Conservation (phyloP, 2,888 invertebrate genomes). For the Melanostoma mellinum region DNA sequence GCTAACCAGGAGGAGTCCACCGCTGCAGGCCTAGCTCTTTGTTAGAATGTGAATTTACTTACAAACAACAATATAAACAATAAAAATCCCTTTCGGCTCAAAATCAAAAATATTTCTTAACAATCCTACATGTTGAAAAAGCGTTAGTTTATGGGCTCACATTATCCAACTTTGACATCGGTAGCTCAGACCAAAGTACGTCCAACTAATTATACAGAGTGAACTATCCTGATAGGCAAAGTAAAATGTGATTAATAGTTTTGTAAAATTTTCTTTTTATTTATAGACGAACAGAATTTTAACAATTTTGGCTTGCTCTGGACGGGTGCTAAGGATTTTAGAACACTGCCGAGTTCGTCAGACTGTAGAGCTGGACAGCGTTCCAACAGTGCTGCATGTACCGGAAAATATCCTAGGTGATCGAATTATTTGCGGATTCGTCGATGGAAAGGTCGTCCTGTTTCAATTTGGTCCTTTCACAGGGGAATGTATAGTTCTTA, state of each 20-base stretch:
- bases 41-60: constrained; percentile 5
- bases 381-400: constrained; percentile 86
- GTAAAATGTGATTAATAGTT: background rate
- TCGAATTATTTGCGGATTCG: constrained; percentile 91
- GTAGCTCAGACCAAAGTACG: too few relatives aligned
- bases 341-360: constrained; percentile 88
- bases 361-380: constrained; percentile 82
- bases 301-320: constrained; percentile 91
- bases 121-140: too few relatives aligned
- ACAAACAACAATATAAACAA: background rate
- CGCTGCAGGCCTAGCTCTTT: too few relatives aligned
- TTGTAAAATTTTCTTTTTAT: background rate
- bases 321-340: constrained; percentile 89
- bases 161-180: too few relatives aligned
- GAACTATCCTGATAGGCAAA: background rate
- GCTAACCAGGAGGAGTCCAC: too few relatives aligned
- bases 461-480: constrained; percentile 80
- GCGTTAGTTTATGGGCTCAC: too few relatives aligned
- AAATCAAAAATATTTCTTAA: too few relatives aligned
- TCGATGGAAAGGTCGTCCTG: constrained; percentile 94
- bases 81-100: too few relatives aligned
- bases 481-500: constrained; percentile 66
- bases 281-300: constrained; percentile 85
- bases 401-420: constrained; percentile 87
- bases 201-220: too few relatives aligned